Base-by-base conservation (phyloP, 2,888 invertebrate species). In the Acholoe squamosa region DNA sequence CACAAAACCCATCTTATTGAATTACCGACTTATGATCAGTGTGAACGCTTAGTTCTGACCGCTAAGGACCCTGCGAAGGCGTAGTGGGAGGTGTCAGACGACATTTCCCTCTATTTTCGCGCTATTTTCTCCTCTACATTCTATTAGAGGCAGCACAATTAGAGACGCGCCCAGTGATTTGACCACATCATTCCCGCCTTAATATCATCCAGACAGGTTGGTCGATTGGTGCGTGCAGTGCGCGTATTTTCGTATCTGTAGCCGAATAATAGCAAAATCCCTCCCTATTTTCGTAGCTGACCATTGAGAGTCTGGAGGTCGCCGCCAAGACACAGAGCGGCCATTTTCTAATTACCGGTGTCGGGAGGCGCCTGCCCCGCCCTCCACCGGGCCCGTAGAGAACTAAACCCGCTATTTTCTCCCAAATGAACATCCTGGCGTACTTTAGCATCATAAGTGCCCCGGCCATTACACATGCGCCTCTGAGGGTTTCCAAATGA, bases 401-500 rank as follows among this genome's bases (percentile, higher is more conserved):
- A 86, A 54, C 28, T 51, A 54, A 86, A 86, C 86, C 86, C 86
- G 86, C 86, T 86, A 86, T 86, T 86, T 86, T 86, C 86, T 86
- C 86, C 52, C 52, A 54, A 86, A 86, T 86, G 86, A 54, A 28
- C 80, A 80, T 80, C 80, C 80, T 33, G 31, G 80, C 33, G 80
- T 80, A 80, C 80, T 80, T 80, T 80, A 43, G 80, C 80, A 33
- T 80, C 80, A 80, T 80, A 80, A 80, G 80, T 80, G 80, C 34
- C 43, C 34, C 14, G 34, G 80, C 43, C 80, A 80, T 80, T 80
- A 80, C 80, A 43, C 33, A 22, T 71, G 71, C 71, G 25, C 19
- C 28, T 28, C 71, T 33, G 84, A 84, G 25, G 84, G 43, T 31
- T 34, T 34, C 25, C 19, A 10, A 43, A 51, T 84, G 51, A 84